Evolutionary conservation across 1,140 invertebrate species (phyloP).

Genomic region (Diabrotica undecimpunctata): DNA sequence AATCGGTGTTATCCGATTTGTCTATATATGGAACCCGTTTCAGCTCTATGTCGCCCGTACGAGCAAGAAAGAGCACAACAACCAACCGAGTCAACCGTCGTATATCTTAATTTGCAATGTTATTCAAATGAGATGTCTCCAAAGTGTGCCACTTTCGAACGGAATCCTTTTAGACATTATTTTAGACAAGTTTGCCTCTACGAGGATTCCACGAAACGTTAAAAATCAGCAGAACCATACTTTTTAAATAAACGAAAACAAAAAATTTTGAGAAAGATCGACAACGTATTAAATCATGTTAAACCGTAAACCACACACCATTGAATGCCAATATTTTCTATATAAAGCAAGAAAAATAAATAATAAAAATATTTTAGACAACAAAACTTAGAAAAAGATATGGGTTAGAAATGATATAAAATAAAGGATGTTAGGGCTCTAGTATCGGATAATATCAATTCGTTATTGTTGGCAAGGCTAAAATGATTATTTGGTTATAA

Average conservation of each 20-base stretch:
- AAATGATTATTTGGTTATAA: too few species aligned
- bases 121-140: constrained; percentile 32
- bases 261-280: too few species aligned
- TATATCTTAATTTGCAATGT: constrained; percentile 31
- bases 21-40: background rate
- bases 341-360: background rate
- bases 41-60: background rate
- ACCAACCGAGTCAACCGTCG: background rate
- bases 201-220: background rate
- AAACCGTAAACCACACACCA: background rate
- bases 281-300: too few species aligned
- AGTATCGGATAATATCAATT: too few species aligned
- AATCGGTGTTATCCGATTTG: background rate
- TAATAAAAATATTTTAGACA: background rate
- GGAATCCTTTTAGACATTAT: constrained; percentile 20
- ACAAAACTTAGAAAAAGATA: too few species aligned
- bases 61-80: background rate
- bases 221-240: background rate
- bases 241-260: too few species aligned
- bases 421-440: too few species aligned
- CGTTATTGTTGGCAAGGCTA: too few species aligned
- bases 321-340: too few species aligned
- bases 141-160: constrained; percentile 24
- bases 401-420: too few species aligned
- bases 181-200: constrained; percentile 17